Percentiles rank a stretch among this genome's conserved stretches.
Conservation (phyloP, 2,888 invertebrate genomes). For the Orchesella flavescens region DNA sequence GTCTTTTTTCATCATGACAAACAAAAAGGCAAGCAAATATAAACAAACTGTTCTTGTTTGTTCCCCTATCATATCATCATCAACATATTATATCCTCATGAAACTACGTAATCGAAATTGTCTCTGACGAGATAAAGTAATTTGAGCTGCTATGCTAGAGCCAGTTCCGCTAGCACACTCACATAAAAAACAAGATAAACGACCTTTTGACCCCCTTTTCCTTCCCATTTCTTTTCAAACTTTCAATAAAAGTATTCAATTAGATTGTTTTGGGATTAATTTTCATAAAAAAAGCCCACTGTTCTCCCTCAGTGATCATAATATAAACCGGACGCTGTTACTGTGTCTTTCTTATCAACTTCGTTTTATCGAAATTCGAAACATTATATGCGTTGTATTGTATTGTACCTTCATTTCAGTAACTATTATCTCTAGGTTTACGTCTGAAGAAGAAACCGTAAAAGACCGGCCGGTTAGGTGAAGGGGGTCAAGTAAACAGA, state of each 20-base stretch:
- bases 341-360: not conserved
- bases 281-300: not conserved
- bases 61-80: not conserved
- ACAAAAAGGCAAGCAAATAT: not conserved
- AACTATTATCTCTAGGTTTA: not conserved
- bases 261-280: no score
- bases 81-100: no score
- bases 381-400: no score
- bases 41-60: constrained; percentile 13
- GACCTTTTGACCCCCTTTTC: constrained; percentile 42
- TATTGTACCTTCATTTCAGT: no score
- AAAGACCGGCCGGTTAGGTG: not conserved
- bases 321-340: not conserved
- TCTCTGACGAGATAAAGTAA: no score
- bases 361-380: no score
- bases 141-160: not conserved
- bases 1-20: not conserved
- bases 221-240: not conserved
- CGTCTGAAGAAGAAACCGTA: not conserved
- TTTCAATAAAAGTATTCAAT: not conserved
- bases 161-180: constrained; percentile 25
- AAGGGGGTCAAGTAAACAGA: no score
- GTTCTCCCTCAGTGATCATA: not conserved
- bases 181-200: constrained; percentile 18
- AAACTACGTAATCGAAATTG: no score